phyloP scores from a whole-genome alignment of 1,140 invertebrate genomes.

The Hyles euphorbiae region DNA sequence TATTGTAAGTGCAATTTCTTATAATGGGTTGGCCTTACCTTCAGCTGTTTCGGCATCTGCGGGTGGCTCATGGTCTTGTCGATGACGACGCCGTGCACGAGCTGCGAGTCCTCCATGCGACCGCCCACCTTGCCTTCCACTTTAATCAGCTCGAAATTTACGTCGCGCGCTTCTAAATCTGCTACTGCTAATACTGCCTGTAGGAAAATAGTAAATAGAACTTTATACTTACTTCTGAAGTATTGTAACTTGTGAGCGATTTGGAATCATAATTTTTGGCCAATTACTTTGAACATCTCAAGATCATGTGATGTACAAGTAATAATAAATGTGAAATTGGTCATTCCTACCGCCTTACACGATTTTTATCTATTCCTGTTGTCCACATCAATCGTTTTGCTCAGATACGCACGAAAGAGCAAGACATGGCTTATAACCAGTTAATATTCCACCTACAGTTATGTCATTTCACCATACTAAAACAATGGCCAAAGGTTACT shows the following conservation, averaged over 20 bases:
- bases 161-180: constrained; percentile 95
- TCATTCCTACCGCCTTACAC: no score
- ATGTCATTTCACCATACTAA: no score
- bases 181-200: constrained; percentile 95
- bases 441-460: no score
- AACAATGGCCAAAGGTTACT: constrained; percentile 23
- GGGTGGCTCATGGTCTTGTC: constrained; percentile 99
- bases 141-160: constrained; percentile 99
- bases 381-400: no score
- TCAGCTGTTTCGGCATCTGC: constrained; percentile 99
- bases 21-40: constrained; percentile 73
- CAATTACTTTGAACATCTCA: no score
- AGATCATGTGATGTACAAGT: no score
- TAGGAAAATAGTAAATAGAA: constrained; percentile 47
- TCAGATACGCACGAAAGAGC: no score
- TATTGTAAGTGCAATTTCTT: no score
- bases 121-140: constrained; percentile 99
- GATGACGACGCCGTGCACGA: constrained; percentile 97
- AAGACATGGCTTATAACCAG: no score
- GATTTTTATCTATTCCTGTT: no score
- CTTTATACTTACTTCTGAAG: neutral
- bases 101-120: constrained; percentile 96
- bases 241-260: neutral
- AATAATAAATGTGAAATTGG: no score
- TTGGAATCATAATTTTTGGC: no score